Base-by-base conservation (phyloP, 2,797 vertebrate species). In the Harpagifer antarcticus region DNA sequence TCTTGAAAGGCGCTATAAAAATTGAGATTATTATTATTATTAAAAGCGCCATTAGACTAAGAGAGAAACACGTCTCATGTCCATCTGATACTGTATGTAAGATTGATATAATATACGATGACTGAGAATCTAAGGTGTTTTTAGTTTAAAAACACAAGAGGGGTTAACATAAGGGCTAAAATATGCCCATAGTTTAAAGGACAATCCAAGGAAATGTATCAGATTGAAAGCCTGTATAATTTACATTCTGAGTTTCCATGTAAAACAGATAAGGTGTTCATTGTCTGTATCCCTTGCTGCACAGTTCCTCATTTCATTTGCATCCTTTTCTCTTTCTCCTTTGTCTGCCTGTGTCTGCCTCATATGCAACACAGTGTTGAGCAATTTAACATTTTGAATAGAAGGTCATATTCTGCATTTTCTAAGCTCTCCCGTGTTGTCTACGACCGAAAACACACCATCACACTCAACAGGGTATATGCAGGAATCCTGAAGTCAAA, bases 281-380 rank as follows among this genome's bases (percentile, higher is more conserved):
- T 71, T 72, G 77, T 84, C 44, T 74, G 31, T 57, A 49, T 76
- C 8, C 27, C 57, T 68, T 42, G 44, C 42, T 59, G 11, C 31
- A 42, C 23, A 68, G 53, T 74, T 84, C 62, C 68, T 82, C 76
- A 78, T 84, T 83, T 75, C 67, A 47, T 70, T 57, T 54, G n/a
- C 2, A 54, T 60, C 43, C 15, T 20, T 68, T 33, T 60, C 40
- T 17, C 58, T 11, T 5, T 48, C 23, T 66, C 73, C 52, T 58
- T 61, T n/a, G 11, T 69, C 44, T 45, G 16, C 73, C 52, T 58
- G 57, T n/a, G 11, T 69, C 44, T 45, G 16, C 16, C 47, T 60
- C 37, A 23, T 23, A 52, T 31, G 27, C 65, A 64, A 50, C 40
- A 37, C 47, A 16, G 20, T 4, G 4, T 1, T 11, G 47, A 0